Conservation (phyloP, 2,113 vertebrate species). For the Columbina picui region DNA sequence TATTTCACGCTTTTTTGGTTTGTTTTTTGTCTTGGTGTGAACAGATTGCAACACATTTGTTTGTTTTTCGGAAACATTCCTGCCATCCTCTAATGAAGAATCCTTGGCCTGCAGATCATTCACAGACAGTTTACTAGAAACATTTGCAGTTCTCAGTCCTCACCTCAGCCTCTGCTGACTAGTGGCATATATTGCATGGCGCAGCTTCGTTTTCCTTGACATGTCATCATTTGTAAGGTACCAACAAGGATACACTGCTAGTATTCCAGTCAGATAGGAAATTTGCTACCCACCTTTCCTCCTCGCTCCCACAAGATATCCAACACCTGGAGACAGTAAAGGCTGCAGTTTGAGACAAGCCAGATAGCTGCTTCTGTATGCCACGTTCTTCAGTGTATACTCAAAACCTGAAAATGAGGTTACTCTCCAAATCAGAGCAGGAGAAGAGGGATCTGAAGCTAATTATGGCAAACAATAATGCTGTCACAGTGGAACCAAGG, state of each 20-base stretch:
- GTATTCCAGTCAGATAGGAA: background rate
- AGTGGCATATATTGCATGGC: background rate
- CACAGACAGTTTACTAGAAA: background rate
- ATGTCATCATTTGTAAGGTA: background rate
- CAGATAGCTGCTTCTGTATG: background rate
- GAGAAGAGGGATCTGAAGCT: background rate
- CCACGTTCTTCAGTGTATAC: background rate
- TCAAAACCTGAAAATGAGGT: background rate
- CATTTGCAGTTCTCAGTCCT: background rate
- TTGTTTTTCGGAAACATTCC: slow-evolving; percentile 11
- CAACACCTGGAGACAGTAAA: background rate
- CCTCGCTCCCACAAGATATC: background rate
- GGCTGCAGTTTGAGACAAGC: background rate
- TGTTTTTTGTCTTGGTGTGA: background rate
- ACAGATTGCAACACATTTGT: background rate
- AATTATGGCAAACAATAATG: background rate
- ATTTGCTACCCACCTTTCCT: background rate
- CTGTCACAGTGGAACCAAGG: background rate
- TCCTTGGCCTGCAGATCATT: background rate
- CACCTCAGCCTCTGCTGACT: background rate
- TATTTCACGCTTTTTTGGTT: background rate
- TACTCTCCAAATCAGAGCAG: background rate
- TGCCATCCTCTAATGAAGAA: background rate
- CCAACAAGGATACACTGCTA: fast-evolving
- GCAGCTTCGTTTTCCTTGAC: background rate